phyloP scores from a whole-genome alignment of 2,797 vertebrate species.

The Tokudaia muenninki region DNA sequence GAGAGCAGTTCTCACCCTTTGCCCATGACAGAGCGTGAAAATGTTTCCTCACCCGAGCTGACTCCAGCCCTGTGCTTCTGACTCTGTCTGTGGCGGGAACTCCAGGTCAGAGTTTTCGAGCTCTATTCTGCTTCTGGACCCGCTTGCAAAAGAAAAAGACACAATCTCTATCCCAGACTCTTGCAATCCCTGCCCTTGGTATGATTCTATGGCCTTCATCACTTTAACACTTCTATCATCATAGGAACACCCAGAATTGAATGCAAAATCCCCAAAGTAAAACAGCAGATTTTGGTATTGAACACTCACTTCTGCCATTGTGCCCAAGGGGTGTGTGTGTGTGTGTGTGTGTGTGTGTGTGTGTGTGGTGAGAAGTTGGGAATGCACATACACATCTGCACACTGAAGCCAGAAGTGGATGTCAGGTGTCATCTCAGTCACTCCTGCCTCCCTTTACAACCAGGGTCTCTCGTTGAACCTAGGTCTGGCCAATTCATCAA shows the following conservation, averaged over 20 bases:
- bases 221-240: not conserved
- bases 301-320: not conserved
- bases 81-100: not conserved
- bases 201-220: not conserved
- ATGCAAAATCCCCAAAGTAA: not conserved
- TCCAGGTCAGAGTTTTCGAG: constrained; percentile 37
- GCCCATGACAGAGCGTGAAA: not conserved
- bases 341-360: not conserved
- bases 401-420: not conserved
- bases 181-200: not conserved
- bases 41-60: not conserved
- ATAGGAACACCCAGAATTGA: not conserved
- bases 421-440: too few relatives aligned
- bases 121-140: constrained; percentile 26
- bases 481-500: not conserved
- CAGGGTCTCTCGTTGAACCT: not conserved
- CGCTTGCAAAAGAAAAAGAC: constrained; percentile 28
- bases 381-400: not conserved
- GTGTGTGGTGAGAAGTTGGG: not conserved
- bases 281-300: not conserved
- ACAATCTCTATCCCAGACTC: not conserved
- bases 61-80: not conserved
- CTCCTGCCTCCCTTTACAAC: not conserved
- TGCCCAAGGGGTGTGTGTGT: not conserved
- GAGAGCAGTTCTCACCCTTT: not conserved